Conservation (phyloP, 2,888 invertebrate genomes). For the Callyntrura sp. region DNA sequence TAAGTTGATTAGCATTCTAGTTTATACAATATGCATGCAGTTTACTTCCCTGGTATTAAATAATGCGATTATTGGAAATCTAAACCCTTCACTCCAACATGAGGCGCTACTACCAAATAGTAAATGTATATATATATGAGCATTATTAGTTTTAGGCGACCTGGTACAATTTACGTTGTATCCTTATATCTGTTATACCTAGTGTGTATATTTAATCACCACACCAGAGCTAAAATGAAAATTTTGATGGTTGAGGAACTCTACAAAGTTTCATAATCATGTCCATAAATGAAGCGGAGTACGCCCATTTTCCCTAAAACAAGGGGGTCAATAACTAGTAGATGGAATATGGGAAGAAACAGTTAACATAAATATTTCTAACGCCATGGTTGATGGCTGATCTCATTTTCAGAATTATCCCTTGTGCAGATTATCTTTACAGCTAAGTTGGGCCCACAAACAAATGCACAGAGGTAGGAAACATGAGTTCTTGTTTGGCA, state of each 20-base stretch:
- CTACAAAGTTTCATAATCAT: not conserved
- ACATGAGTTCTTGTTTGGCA: not conserved
- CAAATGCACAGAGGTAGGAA: not conserved
- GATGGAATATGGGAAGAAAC: not conserved
- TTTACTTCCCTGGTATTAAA: too few relatives aligned
- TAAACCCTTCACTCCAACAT: too few relatives aligned
- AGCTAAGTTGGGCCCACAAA: too few relatives aligned
- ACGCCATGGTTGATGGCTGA: conserved; percentile 25
- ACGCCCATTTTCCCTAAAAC: conserved; percentile 35
- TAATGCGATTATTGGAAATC: too few relatives aligned
- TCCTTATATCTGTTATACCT: too few relatives aligned
- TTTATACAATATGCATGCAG: too few relatives aligned
- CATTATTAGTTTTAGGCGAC: too few relatives aligned
- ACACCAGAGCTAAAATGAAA: conserved; percentile 6
- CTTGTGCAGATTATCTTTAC: not conserved
- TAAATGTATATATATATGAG: too few relatives aligned
- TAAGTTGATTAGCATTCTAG: too few relatives aligned
- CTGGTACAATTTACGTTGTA: too few relatives aligned
- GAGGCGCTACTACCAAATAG: too few relatives aligned
- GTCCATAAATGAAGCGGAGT: not conserved
- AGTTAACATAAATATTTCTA: too few relatives aligned
- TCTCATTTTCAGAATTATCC: not conserved
- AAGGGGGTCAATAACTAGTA: not conserved
- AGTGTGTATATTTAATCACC: not conserved
- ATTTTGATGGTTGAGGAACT: conserved; percentile 14